Base-by-base conservation (phyloP, 2,113 vertebrate species). In the Eptesicus fuscus region DNA sequence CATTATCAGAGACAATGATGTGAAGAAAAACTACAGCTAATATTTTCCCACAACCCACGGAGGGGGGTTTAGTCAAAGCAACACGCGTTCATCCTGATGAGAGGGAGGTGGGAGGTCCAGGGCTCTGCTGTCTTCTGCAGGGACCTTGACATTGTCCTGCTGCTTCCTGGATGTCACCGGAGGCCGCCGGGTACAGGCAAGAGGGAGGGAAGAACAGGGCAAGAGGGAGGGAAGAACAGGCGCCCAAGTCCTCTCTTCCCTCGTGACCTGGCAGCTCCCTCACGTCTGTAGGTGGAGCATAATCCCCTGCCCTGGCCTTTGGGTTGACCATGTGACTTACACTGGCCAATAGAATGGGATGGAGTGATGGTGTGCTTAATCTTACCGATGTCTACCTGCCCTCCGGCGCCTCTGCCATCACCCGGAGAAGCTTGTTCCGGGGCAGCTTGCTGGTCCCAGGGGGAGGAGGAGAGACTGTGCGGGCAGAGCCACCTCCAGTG, bases 241-340 rank as follows among this genome's bases (percentile, higher is more conserved):
- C 20, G 11, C 59, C 10, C 7, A 4, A n/a, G 10, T 61, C 69
- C 37, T 16, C 35, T 47, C 30, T 7, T 4, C 42, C n/a, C 25
- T 0, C 0, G 4, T 10, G 67, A 8, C 56, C 70, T 5, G 11
- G 73, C 13, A 8, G n/a, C 20, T 7, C 23, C 83, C 40, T 44
- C 10, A 8, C 76, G 12, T 28, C 32, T 5, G 0, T 0, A 13
- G 37, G 22, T 4, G 69, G 28, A 0, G 2, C 10, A 0, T 5
- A 1, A 13, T 63, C 61, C 40, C 79, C 40, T 59, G 71, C 32
- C 53, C 32, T 14, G 67, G 89, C 56, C 44, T 11, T 18, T 42
- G 70, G 82, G 61, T 37, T 32, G 37, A n/a, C 59, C 14, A 1
- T 49, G 51, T 61, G 59, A 10, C 20, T n/a, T 32, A 7, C 35